Base-by-base conservation (phyloP, 2,113 vertebrate genomes). In the Elephas maximus region DNA sequence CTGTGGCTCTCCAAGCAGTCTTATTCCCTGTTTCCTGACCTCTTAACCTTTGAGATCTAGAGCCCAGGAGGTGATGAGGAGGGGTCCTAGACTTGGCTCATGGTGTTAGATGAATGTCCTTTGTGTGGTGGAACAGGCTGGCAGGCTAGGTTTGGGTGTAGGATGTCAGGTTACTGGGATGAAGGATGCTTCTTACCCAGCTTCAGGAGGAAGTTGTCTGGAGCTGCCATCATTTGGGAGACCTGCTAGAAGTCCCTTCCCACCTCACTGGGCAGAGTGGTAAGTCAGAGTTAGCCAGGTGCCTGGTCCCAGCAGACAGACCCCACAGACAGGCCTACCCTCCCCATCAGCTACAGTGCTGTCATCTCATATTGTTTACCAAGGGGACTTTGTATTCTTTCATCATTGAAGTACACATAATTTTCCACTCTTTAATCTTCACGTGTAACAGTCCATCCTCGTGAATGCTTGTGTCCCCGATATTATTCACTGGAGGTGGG, bases 311-410 rank as follows among this genome's bases (percentile, higher is more conserved):
- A 79, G 53, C 2, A 48, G 33, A 37, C 28, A 63, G 44, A 57
- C 8, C n/a, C 37, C n/a, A 4, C 0, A 20, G 57, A 17, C 9
- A 69, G 79, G 48, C 48, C n/a, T 80, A 33, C 51, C 23, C 51
- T 62, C 77, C 9, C 67, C 12, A 21, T 73, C 76, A 80, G 63
- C 57, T 90, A 15, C 14, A 74, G 12, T 17, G 26, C 53, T 20
- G 94, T 95, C 23, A 28, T 23, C 18, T 62, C 73, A 30, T 71
- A 81, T 84, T 60, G 1, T 84, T 92, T 85, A 60, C 30, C 81
- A 85, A 90, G 60, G 12, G 14, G 78, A 20, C 7, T 60, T 51
- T 97, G 93, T 86, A 84, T 89, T 90, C 69, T 83, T 94, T 28
- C 63, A 6, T 81, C 23, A 51, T 71, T 62, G 76, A 80, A 41